Base-by-base conservation (phyloP, 1,140 invertebrate species). In the Platyura marginata region DNA sequence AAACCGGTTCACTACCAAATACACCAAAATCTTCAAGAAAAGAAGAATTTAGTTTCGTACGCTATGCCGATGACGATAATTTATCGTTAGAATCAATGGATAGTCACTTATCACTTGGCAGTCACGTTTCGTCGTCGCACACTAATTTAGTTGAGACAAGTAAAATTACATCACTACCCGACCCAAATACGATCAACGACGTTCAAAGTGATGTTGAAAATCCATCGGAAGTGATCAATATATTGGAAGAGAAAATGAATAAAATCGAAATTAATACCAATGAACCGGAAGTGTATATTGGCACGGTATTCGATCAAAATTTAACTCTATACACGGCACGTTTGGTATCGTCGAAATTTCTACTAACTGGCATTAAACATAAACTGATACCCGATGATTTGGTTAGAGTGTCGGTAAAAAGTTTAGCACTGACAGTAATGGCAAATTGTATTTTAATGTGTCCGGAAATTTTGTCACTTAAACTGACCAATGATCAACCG, bases 321-420 rank as follows among this genome's bases (percentile, higher is more conserved):
- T 6, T 61, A 19, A 41, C 61, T 5, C 48, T 50, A 38, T 61
- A 59, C 38, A 59, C 57, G 15, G 44, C 50, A 10, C 55, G 59
- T 18, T 43, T 59, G 22, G 50, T 61, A 4, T 46, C 55, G 10
- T 56, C 54, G 3, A 49, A 57, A 9, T 90, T 88, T 59, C 58
- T 92, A 13, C 62, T 90, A 11, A 66, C 67, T 21, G 79, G 80
- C 32, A 53, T 50, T 37, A 59, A 66, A 19, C 65, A 65, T 2
- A 59, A 62, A 20, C 56, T 77, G 41, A 68, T 80, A 29, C 55
- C 71, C 5, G 83, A 87, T 51, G 66, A 68, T 43, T 61, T 62
- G 22, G 75, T 83, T 15, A 66, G 85, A 15, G 80, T 91, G 11
- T 87, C 83, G 49, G 74, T 87, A 1, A 88, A 89, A 66, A 76